phyloP scores from a whole-genome alignment of 2,797 vertebrate genomes.

The Tadarida brasiliensis region DNA sequence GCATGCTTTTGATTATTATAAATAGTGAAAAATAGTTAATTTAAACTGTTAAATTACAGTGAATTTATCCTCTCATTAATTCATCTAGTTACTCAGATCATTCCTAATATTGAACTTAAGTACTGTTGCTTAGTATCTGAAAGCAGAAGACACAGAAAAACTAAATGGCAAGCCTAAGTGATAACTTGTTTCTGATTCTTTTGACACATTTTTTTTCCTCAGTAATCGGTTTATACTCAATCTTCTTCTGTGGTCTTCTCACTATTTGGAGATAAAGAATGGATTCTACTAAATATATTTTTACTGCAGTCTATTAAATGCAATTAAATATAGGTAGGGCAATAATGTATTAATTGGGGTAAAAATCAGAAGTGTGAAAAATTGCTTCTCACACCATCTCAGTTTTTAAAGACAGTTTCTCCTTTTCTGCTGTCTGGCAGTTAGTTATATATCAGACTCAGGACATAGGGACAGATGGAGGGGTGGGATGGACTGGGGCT shows the following conservation, averaged over 20 bases:
- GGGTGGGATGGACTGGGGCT: not conserved
- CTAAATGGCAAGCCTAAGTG: not conserved
- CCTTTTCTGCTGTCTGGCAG: not conserved
- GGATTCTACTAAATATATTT: slow-evolving; percentile 1
- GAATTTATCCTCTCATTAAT: slow-evolving; percentile 14
- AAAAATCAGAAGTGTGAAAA: not conserved
- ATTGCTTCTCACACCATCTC: not conserved
- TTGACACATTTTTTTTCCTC: not conserved
- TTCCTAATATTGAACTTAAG: not conserved
- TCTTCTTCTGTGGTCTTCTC: not conserved
- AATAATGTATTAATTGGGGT: not conserved
- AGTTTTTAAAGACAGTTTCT: not conserved
- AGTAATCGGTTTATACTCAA: not conserved
- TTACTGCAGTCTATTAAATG: slow-evolving; percentile 28
- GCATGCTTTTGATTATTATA: not conserved
- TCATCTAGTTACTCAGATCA: not conserved
- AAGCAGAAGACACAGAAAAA: slow-evolving; percentile 16
- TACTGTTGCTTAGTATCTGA: not conserved
- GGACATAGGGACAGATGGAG: not conserved
- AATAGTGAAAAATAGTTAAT: slow-evolving; percentile 22
- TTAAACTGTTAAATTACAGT: not conserved
- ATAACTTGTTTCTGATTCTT: not conserved
- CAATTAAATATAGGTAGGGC: not conserved
- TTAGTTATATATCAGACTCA: not conserved
- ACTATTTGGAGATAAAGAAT: not conserved